Base-by-base conservation (phyloP, 2,888 invertebrate genomes). In the Acrocyrtus sp. region DNA sequence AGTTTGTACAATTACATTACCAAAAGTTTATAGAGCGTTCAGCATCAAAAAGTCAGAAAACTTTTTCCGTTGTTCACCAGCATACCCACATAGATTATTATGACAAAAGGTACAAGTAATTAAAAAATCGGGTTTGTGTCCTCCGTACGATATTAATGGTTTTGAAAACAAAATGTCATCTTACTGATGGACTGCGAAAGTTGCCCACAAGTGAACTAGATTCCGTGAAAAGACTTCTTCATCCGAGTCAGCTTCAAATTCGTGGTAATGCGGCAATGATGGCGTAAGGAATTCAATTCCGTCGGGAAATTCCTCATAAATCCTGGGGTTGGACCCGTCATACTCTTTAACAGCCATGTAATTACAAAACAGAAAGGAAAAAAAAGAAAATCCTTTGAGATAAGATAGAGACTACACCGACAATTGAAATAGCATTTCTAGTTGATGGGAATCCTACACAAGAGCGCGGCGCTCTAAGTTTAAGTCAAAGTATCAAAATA, bases 101-200 rank as follows among this genome's bases (percentile, higher is more conserved):
- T 39, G 10, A 39, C 41, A 39, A 39, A 12, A 39, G 8, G 41
- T 12, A 39, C 41, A n/a, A n/a, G n/a, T n/a, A n/a, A n/a, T n/a
- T n/a, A n/a, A n/a, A n/a, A n/a, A n/a, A n/a, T n/a, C n/a, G n/a
- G n/a, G n/a, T n/a, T n/a, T n/a, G n/a, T n/a, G n/a, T n/a, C n/a
- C n/a, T n/a, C n/a, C n/a, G n/a, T n/a, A n/a, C n/a, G n/a, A n/a
- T n/a, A n/a, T n/a, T n/a, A n/a, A 53, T 53, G 53, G 53, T 53
- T 53, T 53, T 12, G 8, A 39, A n/a, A n/a, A n/a, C n/a, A n/a
- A n/a, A 39, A 24, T 5, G n/a, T n/a, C n/a, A n/a, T n/a, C 54
- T 50, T 67, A 77, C 77, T 70, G 65, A 29, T 75, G 68, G 26
- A 17, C 58, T 17, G 70, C 75, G 63, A 77, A 77, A 6, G 75